Evolutionary conservation across 2,888 invertebrate genomes (phyloP), one percentile per base, ranked within the genome.

Genomic region (Nasonia oneida): DNA sequence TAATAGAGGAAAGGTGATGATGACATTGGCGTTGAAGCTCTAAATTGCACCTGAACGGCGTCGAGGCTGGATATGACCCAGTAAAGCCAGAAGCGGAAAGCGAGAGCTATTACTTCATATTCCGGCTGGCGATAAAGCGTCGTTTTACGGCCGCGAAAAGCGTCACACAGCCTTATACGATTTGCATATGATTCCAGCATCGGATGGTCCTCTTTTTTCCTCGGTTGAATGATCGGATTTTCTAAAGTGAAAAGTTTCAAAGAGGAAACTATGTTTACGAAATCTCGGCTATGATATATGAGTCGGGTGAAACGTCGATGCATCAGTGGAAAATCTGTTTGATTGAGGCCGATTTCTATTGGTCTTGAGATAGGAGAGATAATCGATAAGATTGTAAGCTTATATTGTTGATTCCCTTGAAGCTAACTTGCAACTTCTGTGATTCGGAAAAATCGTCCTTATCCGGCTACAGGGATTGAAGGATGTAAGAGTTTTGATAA

Each of bases 31-130:
- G 10, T 42, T 42, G 42, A 42, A 42, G 10, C 42, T 12, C 47
- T 47, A 47, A 47, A 47, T 47, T n/a, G 57, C n/a, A 57, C n/a
- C 57, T n/a, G n/a, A 57, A 57, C 57, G 57, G 3, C n/a, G 57
- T 57, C 57, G 57, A 57, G n/a, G 47, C 15, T 10, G n/a, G 0
- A 15, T 15, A n/a, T 57, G 71, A 71, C 39, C 71, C 71, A 39
- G 39, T 39, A 71, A 39, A 37, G n/a, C 10, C 10, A 23, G 2
- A 70, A 33, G 33, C 70, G 39, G n/a, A 71, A n/a, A 18, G 42
- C 23, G 39, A 37, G 37, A 18, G 71, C 71, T 71, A 71, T 71
- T 71, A 71, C 42, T 71, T 71, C 39, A 39, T 71, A 71, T 71
- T 39, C 23, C 71, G 10, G n/a, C 71, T 71, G n/a, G 70, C 3